Base-by-base conservation (phyloP, 2,888 invertebrate species). In the Leptothorax acervorum region DNA sequence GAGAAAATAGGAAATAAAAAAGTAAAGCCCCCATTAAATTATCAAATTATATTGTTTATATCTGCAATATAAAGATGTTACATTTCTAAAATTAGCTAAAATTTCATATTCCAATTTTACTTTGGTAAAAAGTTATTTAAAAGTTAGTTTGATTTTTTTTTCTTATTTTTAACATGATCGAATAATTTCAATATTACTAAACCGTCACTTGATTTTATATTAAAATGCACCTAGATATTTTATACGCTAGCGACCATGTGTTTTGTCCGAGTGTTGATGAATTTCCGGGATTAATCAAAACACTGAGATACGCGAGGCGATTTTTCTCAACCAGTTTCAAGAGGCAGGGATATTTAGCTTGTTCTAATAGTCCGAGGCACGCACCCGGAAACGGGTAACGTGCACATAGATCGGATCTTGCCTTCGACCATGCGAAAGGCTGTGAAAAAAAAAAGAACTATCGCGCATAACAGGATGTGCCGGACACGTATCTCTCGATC, bases 401-500 rank as follows among this genome's bases (percentile, higher is more conserved):
- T n/a, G 78, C 31, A 8, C 73, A 71, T 51, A 79, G 79, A 79
- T 79, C 73, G 15, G 35, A 79, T 73, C 73, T 65, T 23, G 45
- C 78, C 79, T 57, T 73, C 45, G 35, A 42, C 42, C 18, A 66
- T 66, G 68, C 68, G 35, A 66, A 71, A 79, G 57, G 23, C 57
- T 57, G 57, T 48, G 45, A 48, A 48, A 55, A 78, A 79, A 57
- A 70, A 79, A 73, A 79, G 23, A 23, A 63, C 12, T 42, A 70
- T 79, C 45, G 73, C 73, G 45, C 79, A 35, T 12, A 79, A 79
- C 74, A 71, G 79, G 74, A 79, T 79, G 74, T 45, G 35, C 31
- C 78, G 23, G 31, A 70, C 31, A 42, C 45, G 45, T 70, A 55
- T 79, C 79, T 73, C 45, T 57, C 55, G 55, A 73, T 79, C 57